Evolutionary conservation across 2,888 invertebrate genomes (phyloP).

Genomic region (Lydus trimaculatus): DNA sequence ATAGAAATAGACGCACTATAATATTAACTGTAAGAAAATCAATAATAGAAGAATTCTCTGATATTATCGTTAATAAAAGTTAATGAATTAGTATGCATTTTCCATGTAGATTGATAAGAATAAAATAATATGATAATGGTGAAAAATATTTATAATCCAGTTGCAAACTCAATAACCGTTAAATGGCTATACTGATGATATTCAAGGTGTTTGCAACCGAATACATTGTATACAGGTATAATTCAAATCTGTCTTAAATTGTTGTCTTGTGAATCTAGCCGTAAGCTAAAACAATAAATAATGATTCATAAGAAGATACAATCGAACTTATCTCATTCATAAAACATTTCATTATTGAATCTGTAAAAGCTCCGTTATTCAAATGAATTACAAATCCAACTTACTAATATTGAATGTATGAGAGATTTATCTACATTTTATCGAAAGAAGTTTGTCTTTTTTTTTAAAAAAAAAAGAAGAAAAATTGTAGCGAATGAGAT

Average conservation of each 20-base stretch:
- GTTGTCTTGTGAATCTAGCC: neutral
- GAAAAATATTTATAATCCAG: neutral
- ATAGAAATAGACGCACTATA: neutral
- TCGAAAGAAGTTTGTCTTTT: too few species aligned
- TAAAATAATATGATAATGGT: neutral
- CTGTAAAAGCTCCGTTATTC: neutral
- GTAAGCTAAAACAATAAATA: neutral
- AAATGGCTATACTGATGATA: neutral
- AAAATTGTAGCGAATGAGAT: neutral
- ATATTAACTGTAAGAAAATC: neutral
- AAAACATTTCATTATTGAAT: conserved; percentile 6
- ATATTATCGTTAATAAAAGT: neutral
- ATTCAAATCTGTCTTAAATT: neutral
- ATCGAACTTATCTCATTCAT: conserved; percentile 8
- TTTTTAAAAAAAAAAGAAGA: neutral
- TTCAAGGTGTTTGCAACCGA: neutral
- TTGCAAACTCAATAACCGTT: neutral
- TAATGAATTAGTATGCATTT: neutral
- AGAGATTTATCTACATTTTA: neutral
- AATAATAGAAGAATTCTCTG: neutral
- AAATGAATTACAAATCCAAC: neutral
- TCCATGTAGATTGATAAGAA: neutral
- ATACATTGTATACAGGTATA: neutral
- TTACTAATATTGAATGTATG: neutral
- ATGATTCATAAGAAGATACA: conserved; percentile 4